Evolutionary conservation across 2,113 vertebrate species (phyloP).

Genomic region (Podarcis muralis): DNA sequence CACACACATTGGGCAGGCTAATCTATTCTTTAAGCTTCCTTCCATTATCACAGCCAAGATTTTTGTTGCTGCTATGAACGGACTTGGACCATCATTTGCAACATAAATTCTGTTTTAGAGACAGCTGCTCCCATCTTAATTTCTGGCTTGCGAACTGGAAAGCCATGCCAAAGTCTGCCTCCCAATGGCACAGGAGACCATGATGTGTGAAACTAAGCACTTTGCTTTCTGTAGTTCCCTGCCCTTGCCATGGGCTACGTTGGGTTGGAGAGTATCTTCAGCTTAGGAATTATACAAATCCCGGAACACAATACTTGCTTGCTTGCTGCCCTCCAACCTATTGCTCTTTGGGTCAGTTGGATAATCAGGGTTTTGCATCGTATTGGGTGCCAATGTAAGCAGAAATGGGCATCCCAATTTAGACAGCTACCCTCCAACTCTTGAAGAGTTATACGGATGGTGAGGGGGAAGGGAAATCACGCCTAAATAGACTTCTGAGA

Average conservation of each 20-base stretch:
- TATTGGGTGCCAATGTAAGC: too few species aligned
- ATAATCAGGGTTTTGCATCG: too few species aligned
- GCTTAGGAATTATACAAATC: too few species aligned
- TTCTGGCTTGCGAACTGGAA: slow-evolving; percentile 42
- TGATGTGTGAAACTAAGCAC: background rate
- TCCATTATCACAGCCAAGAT: background rate
- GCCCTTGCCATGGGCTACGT: rapidly evolving
- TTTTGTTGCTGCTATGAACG: background rate
- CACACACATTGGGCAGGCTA: background rate
- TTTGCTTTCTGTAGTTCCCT: background rate
- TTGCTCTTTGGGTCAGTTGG: too few species aligned
- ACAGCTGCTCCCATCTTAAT: slow-evolving; percentile 7
- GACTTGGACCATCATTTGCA: background rate
- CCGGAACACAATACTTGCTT: too few species aligned
- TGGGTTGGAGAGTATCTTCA: slow-evolving; percentile 20
- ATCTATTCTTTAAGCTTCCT: background rate
- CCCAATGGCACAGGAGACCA: background rate
- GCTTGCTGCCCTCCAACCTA: too few species aligned
- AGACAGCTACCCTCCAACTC: too few species aligned
- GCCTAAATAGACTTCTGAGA: background rate
- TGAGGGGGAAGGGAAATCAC: too few species aligned
- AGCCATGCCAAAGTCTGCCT: slow-evolving; percentile 29
- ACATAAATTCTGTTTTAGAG: slow-evolving; percentile 30
- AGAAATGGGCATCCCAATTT: too few species aligned
- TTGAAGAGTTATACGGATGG: too few species aligned